Evolutionary conservation across 2,888 invertebrate species (phyloP).

Genomic region (Cistogaster globosa): DNA sequence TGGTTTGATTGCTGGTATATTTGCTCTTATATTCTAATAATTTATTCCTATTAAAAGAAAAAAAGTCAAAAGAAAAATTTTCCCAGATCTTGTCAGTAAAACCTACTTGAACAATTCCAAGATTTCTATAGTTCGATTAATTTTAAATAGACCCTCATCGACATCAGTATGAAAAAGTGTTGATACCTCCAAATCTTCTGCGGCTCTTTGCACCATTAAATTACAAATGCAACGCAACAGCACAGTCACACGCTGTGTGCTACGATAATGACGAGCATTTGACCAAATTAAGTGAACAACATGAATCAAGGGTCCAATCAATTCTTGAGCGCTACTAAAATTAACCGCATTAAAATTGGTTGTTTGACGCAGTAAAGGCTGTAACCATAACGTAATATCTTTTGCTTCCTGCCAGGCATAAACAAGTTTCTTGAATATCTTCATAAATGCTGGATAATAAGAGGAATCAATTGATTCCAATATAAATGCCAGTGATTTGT

Average conservation of each 20-base stretch:
- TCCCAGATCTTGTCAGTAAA: neutral
- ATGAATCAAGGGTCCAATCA: slow-evolving; percentile 90
- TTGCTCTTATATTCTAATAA: slow-evolving; percentile 78
- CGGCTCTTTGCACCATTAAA: slow-evolving; percentile 90
- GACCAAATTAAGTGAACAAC: slow-evolving; percentile 94
- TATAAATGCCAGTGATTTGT: slow-evolving; percentile 91
- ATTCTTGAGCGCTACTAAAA: slow-evolving; percentile 86
- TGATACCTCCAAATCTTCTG: slow-evolving; percentile 89
- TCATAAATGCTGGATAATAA: slow-evolving; percentile 90
- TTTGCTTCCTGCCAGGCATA: slow-evolving; percentile 92
- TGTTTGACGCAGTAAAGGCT: slow-evolving; percentile 86
- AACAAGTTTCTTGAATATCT: slow-evolving; percentile 89
- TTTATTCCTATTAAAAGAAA: slow-evolving; percentile 74
- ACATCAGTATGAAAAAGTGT: slow-evolving; percentile 92
- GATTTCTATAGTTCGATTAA: slow-evolving; percentile 84
- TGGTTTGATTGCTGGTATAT: slow-evolving; percentile 75
- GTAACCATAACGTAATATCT: slow-evolving; percentile 92
- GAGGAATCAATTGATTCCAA: slow-evolving; percentile 91
- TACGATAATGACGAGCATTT: slow-evolving; percentile 90
- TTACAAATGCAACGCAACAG: slow-evolving; percentile 92
- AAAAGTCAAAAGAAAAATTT: neutral
- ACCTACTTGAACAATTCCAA: slow-evolving; percentile 86
- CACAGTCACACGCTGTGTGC: slow-evolving; percentile 86
- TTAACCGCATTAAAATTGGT: slow-evolving; percentile 87
- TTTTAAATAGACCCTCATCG: slow-evolving; percentile 88